Conservation (phyloP, 1,140 invertebrate species). For the Fopius arisanus region DNA sequence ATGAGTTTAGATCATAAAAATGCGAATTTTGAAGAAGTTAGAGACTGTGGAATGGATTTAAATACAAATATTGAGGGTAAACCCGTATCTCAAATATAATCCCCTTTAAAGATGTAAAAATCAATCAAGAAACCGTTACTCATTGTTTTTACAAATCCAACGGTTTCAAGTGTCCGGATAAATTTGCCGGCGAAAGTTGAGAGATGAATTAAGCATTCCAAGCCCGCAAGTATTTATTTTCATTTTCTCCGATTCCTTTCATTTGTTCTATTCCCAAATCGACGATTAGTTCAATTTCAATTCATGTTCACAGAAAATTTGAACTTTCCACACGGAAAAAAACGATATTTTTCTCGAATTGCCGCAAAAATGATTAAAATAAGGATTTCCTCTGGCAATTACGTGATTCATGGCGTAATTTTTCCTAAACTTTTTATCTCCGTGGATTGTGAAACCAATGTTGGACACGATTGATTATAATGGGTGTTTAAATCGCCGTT, state of each 20-base stretch:
- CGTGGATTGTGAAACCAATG: not conserved
- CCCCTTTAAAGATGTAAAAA: conserved; percentile 3
- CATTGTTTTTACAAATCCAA: conserved; percentile 17
- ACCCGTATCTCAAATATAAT: not conserved
- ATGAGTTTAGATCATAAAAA: not conserved
- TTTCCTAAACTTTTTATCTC: too few species aligned
- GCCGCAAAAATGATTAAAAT: too few species aligned
- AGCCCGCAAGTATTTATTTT: too few species aligned
- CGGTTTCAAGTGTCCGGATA: not conserved
- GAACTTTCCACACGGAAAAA: too few species aligned
- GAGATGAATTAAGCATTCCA: too few species aligned
- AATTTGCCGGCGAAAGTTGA: not conserved
- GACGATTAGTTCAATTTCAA: too few species aligned
- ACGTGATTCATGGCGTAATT: too few species aligned
- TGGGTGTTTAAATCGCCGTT: not conserved
- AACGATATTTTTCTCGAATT: too few species aligned
- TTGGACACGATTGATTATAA: conserved; percentile 14
- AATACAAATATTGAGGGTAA: conserved; percentile 44
- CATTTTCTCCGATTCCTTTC: too few species aligned
- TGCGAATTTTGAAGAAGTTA: conserved; percentile 7
- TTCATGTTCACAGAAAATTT: too few species aligned
- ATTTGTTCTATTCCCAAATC: too few species aligned
- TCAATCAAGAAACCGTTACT: conserved; percentile 22
- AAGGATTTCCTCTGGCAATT: too few species aligned
- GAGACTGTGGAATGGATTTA: conserved; percentile 39